These are phyloP conservation scores for Tetragnatha versicolor DNA, from an alignment of 1,140 invertebrate genomes.

Conservation along the genomic window DNA sequence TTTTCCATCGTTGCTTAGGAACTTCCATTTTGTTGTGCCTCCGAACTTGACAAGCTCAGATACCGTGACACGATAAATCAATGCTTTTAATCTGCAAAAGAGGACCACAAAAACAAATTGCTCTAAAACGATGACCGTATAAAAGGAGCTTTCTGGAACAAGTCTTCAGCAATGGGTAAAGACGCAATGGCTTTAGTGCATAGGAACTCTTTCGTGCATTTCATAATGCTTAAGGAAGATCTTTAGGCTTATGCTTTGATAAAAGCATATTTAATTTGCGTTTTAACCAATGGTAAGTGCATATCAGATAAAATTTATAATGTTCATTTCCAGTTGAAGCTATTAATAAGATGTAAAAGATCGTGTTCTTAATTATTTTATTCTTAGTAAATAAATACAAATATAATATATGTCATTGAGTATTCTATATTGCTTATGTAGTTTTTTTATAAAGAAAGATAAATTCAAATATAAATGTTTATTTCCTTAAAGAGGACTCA, in stretches of 20 bases:
- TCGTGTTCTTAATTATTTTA: too few relatives aligned
- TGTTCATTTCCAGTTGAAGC: too few relatives aligned
- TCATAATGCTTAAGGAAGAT: too few relatives aligned
- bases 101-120: not conserved
- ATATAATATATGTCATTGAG: too few relatives aligned
- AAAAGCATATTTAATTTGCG: not conserved
- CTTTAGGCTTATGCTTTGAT: not conserved
- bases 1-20: slow-evolving; percentile 27
- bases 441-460: too few relatives aligned
- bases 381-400: too few relatives aligned
- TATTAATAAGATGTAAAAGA: too few relatives aligned
- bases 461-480: too few relatives aligned
- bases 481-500: too few relatives aligned
- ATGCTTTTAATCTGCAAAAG: slow-evolving; percentile 30
- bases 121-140: not conserved
- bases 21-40: slow-evolving; percentile 13
- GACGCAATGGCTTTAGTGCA: not conserved
- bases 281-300: not conserved
- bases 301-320: too few relatives aligned
- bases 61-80: slow-evolving; percentile 27
- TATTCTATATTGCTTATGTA: too few relatives aligned
- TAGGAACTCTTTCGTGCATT: too few relatives aligned
- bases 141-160: not conserved
- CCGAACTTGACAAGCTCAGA: not conserved
- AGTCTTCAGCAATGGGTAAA: not conserved